Evolutionary conservation across 2,888 invertebrate species (phyloP), one percentile per base, ranked within the genome.

Genomic region (Drosophila kanekoi): DNA sequence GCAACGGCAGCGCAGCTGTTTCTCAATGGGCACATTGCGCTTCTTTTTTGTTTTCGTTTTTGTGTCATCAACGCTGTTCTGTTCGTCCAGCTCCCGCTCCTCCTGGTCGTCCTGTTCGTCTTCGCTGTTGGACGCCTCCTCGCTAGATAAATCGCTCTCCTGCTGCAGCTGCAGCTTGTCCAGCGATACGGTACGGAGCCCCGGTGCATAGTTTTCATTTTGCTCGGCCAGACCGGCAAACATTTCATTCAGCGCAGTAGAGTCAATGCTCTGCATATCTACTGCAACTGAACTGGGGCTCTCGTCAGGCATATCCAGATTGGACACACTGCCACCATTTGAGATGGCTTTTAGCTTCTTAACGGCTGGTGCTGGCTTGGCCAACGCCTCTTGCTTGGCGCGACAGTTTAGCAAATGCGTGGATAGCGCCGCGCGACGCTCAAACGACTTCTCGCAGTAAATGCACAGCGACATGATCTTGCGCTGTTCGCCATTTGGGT

Each of bases 321-420:
- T 73, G 43, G 66, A 51, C 2, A 35, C 45, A 23, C 57, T 66
- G 28, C 51, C 47, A 13, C 44, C 59, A 64, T 41, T 76, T 20
- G 52, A n/a, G 18, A 74, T 69, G 5, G 48, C 13, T 18, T 74
- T 89, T 45, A 72, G 72, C 77, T 79, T 81, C 79, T 74, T 89
- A 6, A 74, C 81, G 58, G 59, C 63, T 3, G 74, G 81, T 65
- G 64, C 74, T 13, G 72, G 78, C 65, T 79, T 87, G 61, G 75
- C 77, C 62, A 66, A 59, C 81, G 82, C 77, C 63, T 88, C 80
- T 44, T 93, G 93, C 69, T 93, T 93, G 2, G 93, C 92, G 6
- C 93, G 93, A 90, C 96, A 96, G 59, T 94, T 95, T 89, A 95
- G 94, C 40, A 95, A 93, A 92, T 96, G 96, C 18, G 96, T 95